Conservation (phyloP, 2,113 vertebrate genomes). For the Toxotes jaculatrix region DNA sequence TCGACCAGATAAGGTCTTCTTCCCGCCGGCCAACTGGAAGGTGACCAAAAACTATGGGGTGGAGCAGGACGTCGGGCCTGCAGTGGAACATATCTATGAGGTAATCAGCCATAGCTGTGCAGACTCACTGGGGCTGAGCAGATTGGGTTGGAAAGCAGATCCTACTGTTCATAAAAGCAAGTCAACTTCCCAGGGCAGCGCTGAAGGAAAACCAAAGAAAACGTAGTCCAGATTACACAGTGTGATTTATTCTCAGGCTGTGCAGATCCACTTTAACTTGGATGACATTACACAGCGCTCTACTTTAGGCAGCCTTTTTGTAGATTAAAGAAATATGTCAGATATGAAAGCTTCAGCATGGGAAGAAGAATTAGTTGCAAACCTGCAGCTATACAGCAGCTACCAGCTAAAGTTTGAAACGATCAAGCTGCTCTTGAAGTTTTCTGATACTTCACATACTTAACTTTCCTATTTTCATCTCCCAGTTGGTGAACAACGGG, state of each 20-base stretch:
- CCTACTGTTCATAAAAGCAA: constrained; percentile 19
- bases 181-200: background rate
- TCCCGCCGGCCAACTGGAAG: constrained; percentile 87
- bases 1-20: constrained; percentile 89
- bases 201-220: constrained; percentile 28
- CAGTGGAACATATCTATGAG: constrained; percentile 91
- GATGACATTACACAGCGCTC: background rate
- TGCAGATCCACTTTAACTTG: constrained; percentile 5
- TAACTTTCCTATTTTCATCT: constrained; percentile 1
- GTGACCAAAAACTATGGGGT: constrained; percentile 75
- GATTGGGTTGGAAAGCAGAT: constrained; percentile 39
- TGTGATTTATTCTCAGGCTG: constrained; percentile 33
- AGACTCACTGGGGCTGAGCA: constrained; percentile 29
- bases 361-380: background rate
- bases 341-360: constrained; percentile 16
- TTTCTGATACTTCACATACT: background rate
- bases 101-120: constrained; percentile 74
- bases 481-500: constrained; percentile 89
- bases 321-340: constrained; percentile 20
- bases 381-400: background rate
- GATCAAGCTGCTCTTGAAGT: constrained; percentile 1
- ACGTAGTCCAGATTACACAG: constrained; percentile 4
- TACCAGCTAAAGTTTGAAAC: background rate
- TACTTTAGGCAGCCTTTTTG: constrained; percentile 18
- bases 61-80: constrained; percentile 88